Evolutionary conservation across 30 jellyfish, hydroid and myxozoan species (phyloP), one percentile per base, ranked within the genome.

Genomic region (Sanderia malayensis): DNA sequence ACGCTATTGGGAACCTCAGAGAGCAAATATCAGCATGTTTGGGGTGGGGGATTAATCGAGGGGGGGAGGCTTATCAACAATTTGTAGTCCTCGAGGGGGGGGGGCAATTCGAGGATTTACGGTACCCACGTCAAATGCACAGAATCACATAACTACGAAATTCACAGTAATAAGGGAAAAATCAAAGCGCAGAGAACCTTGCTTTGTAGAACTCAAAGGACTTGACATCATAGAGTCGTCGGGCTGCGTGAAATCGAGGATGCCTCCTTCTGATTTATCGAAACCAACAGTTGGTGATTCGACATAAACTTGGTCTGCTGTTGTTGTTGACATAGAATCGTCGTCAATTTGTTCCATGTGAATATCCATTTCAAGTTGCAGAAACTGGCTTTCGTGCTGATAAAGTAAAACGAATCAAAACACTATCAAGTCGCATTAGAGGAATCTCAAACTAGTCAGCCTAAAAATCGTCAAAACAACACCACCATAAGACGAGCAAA

Each of bases 331-430:
- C 55, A 41, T 8, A 15, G 55, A 41, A 41, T 41, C 55, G 11
- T 41, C 55, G 55, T 41, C 55, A 8, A 41, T 41, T 15, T 41
- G 55, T 41, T 74, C 86, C 4, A 74, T 6, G 62, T 63, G 29
- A 4, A 76, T 76, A 22, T 76, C 88, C 58, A 76, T 17, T 58
- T 76, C 88, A 45, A 76, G 21, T 45, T 76, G 88, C 22, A 30
- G 29, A n/a, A 76, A 0, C 37, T 76, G 88, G 8, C 27, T 59
- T 10, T 76, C 75, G 31, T 76, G 79, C 88, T 76, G 24, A 9
- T n/a, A 28, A 41, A 41, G 15, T 41, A 41, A 41, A 41, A 41
- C 55, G 15, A 41, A 6, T 41, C 55, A n/a, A n/a, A n/a, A n/a
- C n/a, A n/a, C n/a, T n/a, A n/a, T n/a, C n/a, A n/a, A n/a, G n/a